Base-by-base conservation (phyloP, 2,797 vertebrate genomes). In the Tenualosa thibaudeaui region DNA sequence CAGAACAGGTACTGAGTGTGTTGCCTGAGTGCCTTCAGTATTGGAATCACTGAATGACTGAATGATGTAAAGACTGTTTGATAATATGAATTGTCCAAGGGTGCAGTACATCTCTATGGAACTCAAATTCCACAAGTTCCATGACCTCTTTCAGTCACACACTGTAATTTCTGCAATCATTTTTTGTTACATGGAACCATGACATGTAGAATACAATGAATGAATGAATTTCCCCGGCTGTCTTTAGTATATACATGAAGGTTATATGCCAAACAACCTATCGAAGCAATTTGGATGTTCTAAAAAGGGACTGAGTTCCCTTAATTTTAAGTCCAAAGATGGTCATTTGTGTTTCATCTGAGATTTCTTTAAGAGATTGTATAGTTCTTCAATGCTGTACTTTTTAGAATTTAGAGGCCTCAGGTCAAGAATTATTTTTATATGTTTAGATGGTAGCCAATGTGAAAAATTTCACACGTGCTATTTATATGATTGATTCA, bases 301-400 rank as follows among this genome's bases (percentile, higher is more conserved):
- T 62, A 81, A 81, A 84, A 78, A 83, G 82, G 91, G 87, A 75
- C 83, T 89, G 90, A 89, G 86, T 94, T 91, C 91, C 92, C 89
- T 91, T 91, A 89, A 86, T 94, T 93, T 94, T 85, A 88, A 93
- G 96, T 94, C 96, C 96, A 97, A 96, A 96, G 95, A 96, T 93
- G 91, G 90, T 68, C 86, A 87, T 91, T 87, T 81, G 51, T 81
- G 62, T 90, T 91, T 68, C 54, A 81, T 84, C 83, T 82, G 62
- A 81, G 43, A 49, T 88, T 88, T 85, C 56, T 82, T 85, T 53
- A 78, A 89, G 81, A 88, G 84, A 89, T 84, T 88, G 86, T 90
- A 87, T 84, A 85, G 83, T 85, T 87, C 81, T 89, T 86, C 84
- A 87, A 84, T 88, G 84, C 84, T 88, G 86, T 89, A 87, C 62